phyloP scores from a whole-genome alignment of 2,888 invertebrate genomes.

The Neelides folsomi region DNA sequence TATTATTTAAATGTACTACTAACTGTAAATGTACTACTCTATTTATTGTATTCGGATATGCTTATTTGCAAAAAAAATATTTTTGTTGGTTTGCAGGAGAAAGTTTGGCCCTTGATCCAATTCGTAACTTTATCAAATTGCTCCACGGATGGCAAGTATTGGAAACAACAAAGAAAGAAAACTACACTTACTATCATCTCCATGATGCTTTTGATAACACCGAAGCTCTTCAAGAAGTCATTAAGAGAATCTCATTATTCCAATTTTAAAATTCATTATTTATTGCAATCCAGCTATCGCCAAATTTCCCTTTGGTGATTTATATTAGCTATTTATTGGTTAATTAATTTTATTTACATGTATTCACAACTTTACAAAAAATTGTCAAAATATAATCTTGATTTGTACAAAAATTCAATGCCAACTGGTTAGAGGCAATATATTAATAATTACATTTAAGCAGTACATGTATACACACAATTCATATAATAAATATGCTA shows the following conservation, averaged over 20 bases:
- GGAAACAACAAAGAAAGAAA: slow-evolving; percentile 42
- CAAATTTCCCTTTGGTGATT: no score
- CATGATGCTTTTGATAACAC: slow-evolving; percentile 38
- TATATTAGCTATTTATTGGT: no score
- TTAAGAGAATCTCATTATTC: slow-evolving; percentile 21
- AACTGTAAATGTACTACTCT: no score
- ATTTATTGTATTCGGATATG: neutral
- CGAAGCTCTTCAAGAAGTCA: slow-evolving; percentile 18
- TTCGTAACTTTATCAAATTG: slow-evolving; percentile 68
- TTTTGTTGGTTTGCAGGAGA: slow-evolving; percentile 51
- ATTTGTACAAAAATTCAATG: no score
- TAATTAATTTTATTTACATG: neutral
- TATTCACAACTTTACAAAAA: neutral
- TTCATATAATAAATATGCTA: no score
- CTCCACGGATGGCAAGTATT: slow-evolving; percentile 68
- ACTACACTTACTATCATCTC: slow-evolving; percentile 41
- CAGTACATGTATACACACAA: no score
- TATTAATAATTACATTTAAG: no score
- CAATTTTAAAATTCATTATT: slow-evolving; percentile 7
- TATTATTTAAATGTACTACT: no score
- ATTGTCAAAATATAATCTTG: no score
- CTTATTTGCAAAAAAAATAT: slow-evolving; percentile 4
- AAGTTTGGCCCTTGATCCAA: slow-evolving; percentile 71
- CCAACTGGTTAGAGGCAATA: no score
- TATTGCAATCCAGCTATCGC: neutral